These are phyloP conservation scores for Tenthredo amoena DNA, from an alignment of 2,888 invertebrate species.

Conservation along the genomic window DNA sequence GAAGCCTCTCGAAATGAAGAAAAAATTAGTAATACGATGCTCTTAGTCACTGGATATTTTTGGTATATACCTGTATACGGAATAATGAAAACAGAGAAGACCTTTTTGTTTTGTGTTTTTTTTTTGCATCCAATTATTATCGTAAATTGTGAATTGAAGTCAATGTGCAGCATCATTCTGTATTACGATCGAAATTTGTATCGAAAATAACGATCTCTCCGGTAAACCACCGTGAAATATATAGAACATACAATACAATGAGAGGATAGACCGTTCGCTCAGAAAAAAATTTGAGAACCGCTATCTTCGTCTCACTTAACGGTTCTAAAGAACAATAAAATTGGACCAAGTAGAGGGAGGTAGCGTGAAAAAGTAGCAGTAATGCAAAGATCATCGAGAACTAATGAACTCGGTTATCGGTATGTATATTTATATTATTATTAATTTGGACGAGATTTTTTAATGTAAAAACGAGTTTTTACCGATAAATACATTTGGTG, in stretches of 20 bases:
- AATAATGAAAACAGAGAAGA: neutral
- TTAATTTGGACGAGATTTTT: neutral
- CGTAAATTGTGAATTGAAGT: neutral
- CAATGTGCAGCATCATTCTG: neutral
- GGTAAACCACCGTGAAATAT: neutral
- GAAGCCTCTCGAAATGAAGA: neutral
- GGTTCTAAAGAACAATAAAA: conserved; percentile 16
- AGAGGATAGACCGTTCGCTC: neutral
- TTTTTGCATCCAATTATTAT: neutral
- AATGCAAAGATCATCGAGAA: neutral
- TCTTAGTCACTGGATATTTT: neutral
- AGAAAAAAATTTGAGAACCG: conserved; percentile 1
- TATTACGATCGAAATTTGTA: neutral
- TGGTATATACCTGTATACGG: neutral
- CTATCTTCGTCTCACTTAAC: conserved; percentile 5
- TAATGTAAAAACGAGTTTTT: neutral
- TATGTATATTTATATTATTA: neutral
- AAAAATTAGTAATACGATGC: neutral
- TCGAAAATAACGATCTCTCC: neutral
- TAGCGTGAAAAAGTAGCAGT: neutral
- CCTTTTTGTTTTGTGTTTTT: neutral
- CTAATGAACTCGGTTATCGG: neutral
- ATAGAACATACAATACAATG: neutral
- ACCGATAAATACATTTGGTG: too few species aligned
- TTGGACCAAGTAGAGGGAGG: neutral